These are phyloP conservation scores for Rhabdophis nuchalis DNA, from an alignment of 2,797 vertebrate species.

Conservation along the genomic window DNA sequence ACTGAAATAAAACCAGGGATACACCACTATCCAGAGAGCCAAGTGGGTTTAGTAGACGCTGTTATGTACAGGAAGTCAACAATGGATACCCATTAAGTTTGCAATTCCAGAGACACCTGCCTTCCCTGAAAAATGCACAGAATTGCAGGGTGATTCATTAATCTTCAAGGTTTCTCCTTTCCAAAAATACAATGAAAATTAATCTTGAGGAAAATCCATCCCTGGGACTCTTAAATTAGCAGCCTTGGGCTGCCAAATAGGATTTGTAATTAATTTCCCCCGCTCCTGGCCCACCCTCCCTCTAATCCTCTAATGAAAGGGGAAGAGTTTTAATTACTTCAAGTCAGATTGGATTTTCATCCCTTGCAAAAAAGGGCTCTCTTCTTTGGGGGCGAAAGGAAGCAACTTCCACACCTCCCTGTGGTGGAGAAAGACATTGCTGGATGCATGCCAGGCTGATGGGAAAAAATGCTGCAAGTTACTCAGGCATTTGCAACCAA, in stretches of 20 bases:
- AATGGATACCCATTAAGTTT: background rate
- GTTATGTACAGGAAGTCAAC: background rate
- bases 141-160: background rate
- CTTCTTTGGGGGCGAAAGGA: background rate
- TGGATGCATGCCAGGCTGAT: background rate
- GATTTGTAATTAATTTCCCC: background rate
- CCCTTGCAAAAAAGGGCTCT: background rate
- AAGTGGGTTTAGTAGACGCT: background rate
- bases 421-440: background rate
- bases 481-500: background rate
- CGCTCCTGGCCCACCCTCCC: background rate
- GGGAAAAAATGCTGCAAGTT: background rate
- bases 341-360: background rate
- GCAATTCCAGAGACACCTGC: background rate
- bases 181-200: background rate
- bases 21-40: background rate
- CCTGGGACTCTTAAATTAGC: rapidly evolving
- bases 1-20: background rate
- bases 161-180: background rate
- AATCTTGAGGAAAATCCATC: rapidly evolving
- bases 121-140: background rate
- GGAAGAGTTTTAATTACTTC: background rate
- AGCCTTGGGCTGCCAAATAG: rapidly evolving
- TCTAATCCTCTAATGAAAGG: background rate
- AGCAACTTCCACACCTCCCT: background rate